phyloP scores from a whole-genome alignment of 2,113 vertebrate species.

The Cacatua alba region DNA sequence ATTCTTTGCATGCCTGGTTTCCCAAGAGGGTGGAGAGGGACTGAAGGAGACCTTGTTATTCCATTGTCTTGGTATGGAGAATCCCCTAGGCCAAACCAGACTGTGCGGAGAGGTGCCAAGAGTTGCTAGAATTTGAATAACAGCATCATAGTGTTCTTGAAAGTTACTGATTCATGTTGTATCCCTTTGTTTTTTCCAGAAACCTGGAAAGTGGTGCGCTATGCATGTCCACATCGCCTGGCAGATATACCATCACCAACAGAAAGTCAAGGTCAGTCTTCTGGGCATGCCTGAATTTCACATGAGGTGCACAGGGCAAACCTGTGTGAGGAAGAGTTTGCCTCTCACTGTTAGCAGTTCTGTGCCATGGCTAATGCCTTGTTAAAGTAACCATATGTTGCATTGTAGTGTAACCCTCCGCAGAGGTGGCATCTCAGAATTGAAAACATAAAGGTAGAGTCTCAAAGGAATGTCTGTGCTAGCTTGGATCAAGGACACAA shows the following conservation, averaged over 20 bases:
- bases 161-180: not conserved
- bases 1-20: not conserved
- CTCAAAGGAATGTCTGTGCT: not conserved
- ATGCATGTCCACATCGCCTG: conserved; percentile 98
- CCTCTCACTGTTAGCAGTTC: not conserved
- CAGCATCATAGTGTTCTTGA: not conserved
- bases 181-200: conserved; percentile 75
- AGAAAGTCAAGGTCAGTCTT: conserved; percentile 95
- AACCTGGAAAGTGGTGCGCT: conserved; percentile 98
- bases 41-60: not conserved
- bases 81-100: not conserved
- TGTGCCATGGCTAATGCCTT: not conserved
- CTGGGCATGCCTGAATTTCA: not conserved
- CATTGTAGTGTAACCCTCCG: not conserved
- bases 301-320: not conserved
- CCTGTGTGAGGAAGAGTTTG: not conserved
- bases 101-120: not conserved
- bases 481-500: not conserved
- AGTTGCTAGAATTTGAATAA: not conserved
- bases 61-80: not conserved
- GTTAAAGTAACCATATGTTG: not conserved
- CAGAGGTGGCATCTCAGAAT: rapidly evolving
- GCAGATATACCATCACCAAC: conserved; percentile 99
- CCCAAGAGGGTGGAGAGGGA: not conserved
- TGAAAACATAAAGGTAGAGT: not conserved